Conservation (phyloP, 2,113 vertebrate genomes). For the Emydura subglobosa region DNA sequence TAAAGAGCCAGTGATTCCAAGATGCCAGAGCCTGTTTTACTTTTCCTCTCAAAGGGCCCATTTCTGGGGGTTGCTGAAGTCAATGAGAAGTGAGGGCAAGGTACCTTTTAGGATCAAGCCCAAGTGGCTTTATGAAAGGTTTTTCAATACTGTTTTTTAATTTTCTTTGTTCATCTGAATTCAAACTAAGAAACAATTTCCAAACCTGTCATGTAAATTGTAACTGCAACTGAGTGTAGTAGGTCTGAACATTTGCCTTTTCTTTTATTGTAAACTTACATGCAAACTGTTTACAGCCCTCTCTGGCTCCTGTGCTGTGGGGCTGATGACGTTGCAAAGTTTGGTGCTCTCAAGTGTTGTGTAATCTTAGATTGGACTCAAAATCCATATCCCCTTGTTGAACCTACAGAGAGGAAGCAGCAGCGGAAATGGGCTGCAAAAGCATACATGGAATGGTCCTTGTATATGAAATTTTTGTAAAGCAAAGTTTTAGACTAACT, state of each 20-base stretch:
- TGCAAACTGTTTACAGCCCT: background rate
- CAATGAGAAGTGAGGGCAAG: background rate
- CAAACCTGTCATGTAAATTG: background rate
- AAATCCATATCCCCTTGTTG: background rate
- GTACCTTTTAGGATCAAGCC: background rate
- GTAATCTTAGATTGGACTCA: background rate
- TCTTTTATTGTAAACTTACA: slow-evolving; percentile 7
- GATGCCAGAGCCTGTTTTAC: background rate
- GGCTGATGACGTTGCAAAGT: background rate
- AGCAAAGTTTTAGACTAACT: background rate
- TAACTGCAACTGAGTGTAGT: background rate
- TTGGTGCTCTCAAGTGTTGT: background rate
- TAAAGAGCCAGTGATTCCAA: background rate
- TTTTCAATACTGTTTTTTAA: background rate
- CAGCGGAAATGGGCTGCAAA: slow-evolving; percentile 17
- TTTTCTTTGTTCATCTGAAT: background rate
- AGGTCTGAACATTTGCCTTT: background rate
- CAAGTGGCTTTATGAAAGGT: background rate
- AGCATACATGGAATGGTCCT: slow-evolving; percentile 19
- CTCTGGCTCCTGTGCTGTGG: slow-evolving; percentile 32
- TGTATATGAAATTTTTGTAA: slow-evolving; percentile 11
- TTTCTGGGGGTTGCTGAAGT: background rate
- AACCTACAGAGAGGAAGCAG: background rate
- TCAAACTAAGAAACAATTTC: background rate
- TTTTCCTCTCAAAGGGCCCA: background rate